Evolutionary conservation across 1,140 invertebrate species (phyloP).

Genomic region (Diabrotica undecimpunctata): DNA sequence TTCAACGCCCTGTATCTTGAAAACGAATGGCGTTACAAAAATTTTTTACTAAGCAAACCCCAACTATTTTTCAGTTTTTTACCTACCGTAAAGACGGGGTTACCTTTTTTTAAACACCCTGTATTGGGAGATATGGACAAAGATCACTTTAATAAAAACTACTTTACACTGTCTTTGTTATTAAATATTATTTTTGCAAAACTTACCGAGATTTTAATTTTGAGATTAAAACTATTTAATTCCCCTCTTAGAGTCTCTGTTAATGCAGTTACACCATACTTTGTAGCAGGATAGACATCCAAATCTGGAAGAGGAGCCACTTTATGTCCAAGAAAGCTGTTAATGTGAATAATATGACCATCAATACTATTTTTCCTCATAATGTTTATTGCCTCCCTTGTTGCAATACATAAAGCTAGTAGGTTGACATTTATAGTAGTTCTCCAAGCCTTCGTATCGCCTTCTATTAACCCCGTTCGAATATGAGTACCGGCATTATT

Average conservation of each 20-base stretch:
- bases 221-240: neutral
- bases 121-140: too few relatives aligned
- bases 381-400: neutral
- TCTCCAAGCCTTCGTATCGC: conserved; percentile 11
- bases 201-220: conserved; percentile 27
- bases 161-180: too few relatives aligned
- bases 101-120: too few relatives aligned
- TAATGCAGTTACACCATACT: conserved; percentile 66
- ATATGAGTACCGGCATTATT: conserved; percentile 60
- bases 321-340: conserved; percentile 50
- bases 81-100: too few relatives aligned
- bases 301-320: conserved; percentile 33
- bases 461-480: conserved; percentile 3
- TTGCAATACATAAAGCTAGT: neutral
- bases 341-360: conserved; percentile 64
- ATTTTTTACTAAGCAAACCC: too few relatives aligned
- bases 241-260: conserved; percentile 54
- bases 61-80: too few relatives aligned
- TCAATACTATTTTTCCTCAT: conserved; percentile 57
- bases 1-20: too few relatives aligned
- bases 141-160: too few relatives aligned
- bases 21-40: too few relatives aligned
- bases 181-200: conserved; percentile 41
- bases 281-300: conserved; percentile 60
- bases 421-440: neutral